These are phyloP conservation scores for Apodemia zela DNA, from an alignment of 2,888 invertebrate species.

Conservation along the genomic window DNA sequence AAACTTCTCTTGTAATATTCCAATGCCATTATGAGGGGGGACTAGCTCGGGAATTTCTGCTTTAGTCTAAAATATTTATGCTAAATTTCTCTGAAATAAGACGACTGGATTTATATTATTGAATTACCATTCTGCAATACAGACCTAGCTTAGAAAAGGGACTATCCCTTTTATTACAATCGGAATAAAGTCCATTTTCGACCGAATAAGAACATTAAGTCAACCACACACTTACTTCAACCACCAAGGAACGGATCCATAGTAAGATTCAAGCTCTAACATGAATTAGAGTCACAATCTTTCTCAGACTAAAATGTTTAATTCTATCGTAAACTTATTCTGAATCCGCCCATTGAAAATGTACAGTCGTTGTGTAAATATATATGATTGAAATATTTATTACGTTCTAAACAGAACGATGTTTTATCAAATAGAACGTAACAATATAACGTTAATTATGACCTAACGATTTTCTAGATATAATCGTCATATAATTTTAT, in stretches of 20 bases:
- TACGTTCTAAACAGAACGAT: constrained; percentile 13
- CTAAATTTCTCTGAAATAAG: no score
- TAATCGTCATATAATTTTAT: constrained; percentile 5
- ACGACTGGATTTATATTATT: neutral
- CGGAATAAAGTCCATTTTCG: neutral
- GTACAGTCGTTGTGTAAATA: constrained; percentile 6
- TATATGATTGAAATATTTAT: constrained; percentile 12
- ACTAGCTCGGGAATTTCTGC: no score
- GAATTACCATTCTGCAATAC: neutral
- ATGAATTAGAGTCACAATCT: constrained; percentile 15
- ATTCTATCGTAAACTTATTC: constrained; percentile 1
- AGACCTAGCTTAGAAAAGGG: neutral
- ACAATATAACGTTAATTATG: constrained; percentile 6
- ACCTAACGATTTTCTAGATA: constrained; percentile 9
- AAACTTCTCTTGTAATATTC: no score
- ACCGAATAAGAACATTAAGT: neutral
- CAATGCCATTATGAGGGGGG: no score
- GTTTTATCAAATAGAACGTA: constrained; percentile 3
- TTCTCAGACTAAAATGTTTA: neutral
- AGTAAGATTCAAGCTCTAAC: constrained; percentile 13
- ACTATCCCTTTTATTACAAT: neutral
- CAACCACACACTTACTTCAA: neutral
- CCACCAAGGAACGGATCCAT: constrained; percentile 2
- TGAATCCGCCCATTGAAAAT: constrained; percentile 3
- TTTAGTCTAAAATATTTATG: no score